Conservation (phyloP, 2,797 vertebrate species). For the Mergus octosetaceus region DNA sequence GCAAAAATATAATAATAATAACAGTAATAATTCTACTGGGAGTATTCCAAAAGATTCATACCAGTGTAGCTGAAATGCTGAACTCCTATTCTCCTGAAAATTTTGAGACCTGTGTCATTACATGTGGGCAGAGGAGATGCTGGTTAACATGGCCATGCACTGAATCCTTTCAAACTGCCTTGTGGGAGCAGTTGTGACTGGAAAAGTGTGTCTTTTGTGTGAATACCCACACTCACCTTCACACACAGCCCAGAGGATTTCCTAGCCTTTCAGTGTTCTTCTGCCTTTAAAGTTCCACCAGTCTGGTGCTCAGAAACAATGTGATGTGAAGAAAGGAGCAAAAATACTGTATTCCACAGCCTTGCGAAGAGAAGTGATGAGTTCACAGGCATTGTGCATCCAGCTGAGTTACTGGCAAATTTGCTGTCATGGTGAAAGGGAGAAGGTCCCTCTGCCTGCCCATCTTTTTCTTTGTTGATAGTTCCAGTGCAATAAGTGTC, state of each 20-base stretch:
- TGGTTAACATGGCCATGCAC: not conserved
- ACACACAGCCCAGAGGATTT: not conserved
- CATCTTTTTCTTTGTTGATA: not conserved
- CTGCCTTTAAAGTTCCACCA: not conserved
- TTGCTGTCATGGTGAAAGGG: not conserved
- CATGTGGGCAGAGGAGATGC: not conserved
- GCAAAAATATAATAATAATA: no score
- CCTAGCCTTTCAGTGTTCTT: not conserved
- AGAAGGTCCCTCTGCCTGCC: not conserved
- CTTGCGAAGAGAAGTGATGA: not conserved
- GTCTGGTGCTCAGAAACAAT: not conserved
- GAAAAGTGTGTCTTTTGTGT: not conserved
- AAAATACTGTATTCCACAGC: not conserved
- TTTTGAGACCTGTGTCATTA: not conserved
- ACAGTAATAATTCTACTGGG: not conserved
- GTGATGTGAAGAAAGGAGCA: not conserved
- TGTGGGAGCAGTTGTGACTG: not conserved
- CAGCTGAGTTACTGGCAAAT: not conserved
- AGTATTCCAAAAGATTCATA: not conserved
- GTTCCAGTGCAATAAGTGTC: not conserved
- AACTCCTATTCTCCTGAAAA: accelerated
- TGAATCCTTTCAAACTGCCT: not conserved
- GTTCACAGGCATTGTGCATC: not conserved
- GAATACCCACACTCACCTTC: not conserved
- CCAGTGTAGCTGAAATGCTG: not conserved